These are phyloP conservation scores for Diglossa cyanea DNA, from an alignment of 2,797 vertebrate species.

Conservation along the genomic window DNA sequence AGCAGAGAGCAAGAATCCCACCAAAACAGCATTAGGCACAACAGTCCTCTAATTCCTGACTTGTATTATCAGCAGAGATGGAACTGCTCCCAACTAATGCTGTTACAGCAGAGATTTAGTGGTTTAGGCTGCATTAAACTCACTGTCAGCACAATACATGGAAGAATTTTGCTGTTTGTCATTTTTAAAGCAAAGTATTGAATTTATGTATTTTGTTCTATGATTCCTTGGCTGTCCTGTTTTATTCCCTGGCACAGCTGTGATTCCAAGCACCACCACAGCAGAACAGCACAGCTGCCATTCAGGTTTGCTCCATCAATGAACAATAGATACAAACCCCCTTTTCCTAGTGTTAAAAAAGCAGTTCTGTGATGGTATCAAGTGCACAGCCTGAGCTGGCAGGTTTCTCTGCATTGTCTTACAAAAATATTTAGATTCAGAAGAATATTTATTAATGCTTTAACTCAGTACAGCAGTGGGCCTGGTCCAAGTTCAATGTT, in stretches of 20 bases:
- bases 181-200: not conserved
- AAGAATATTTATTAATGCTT: not conserved
- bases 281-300: not conserved
- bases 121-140: not conserved
- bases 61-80: not conserved
- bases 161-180: not conserved
- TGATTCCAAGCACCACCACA: not conserved
- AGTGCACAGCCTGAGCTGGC: not conserved
- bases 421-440: not conserved
- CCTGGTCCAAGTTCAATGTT: not conserved
- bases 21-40: not conserved
- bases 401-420: not conserved
- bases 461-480: not conserved
- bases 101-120: not conserved
- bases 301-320: not conserved
- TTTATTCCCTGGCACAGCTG: not conserved
- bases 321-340: not conserved
- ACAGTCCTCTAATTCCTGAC: not conserved
- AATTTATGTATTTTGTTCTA: accelerated
- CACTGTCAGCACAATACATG: not conserved
- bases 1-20: not conserved
- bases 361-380: not conserved
- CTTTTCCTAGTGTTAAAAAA: not conserved
- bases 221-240: not conserved
- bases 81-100: not conserved